Evolutionary conservation across 2,113 vertebrate genomes (phyloP), one percentile per base, ranked within the genome.

Genomic region (Labeo rohita): DNA sequence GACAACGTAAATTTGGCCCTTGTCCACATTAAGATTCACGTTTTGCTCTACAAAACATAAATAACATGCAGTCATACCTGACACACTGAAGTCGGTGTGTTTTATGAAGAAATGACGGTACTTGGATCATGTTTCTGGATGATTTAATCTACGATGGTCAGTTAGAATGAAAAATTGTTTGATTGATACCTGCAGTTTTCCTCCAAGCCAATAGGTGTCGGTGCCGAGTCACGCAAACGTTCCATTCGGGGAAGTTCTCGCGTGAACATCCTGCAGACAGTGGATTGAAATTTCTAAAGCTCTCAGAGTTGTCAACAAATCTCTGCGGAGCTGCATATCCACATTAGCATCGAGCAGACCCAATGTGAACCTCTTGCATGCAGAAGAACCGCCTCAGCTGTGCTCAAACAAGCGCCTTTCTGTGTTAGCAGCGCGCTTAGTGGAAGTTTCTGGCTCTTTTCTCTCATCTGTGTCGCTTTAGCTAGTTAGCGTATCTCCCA

Each of bases 291-390:
- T 83, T 54, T 85, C 45, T 65, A 43, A 50, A 68, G 75, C 56
- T 18, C 39, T 76, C 50, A 23, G 59, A n/a, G 61, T 80, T 87
- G 88, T 87, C 74, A 86, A 89, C 74, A 87, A 87, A 84, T 84
- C 6, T 75, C 36, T 70, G 3, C 43, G 52, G 5, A 79, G 73
- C 47, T 43, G 15, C 10, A 63, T 63, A 34, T 73, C 15, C 12
- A 45, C 3, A n/a, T 18, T 77, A 84, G 16, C 10, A 10, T 34
- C 45, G 8, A 52, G 54, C 12, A 39, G 10, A 73, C 54, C 28
- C 52, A 12, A 50, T 76, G 63, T 6, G 5, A 11, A 10, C 0
- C 18, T 11, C 11, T 10, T 56, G 75, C 45, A 50, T n/a, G 56
- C 56, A 15, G 28, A 18, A 11, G 21, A 15, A n/a, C 1, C 80